phyloP scores from a whole-genome alignment of 1,140 invertebrate species.

The Drosophila fuyamai region DNA sequence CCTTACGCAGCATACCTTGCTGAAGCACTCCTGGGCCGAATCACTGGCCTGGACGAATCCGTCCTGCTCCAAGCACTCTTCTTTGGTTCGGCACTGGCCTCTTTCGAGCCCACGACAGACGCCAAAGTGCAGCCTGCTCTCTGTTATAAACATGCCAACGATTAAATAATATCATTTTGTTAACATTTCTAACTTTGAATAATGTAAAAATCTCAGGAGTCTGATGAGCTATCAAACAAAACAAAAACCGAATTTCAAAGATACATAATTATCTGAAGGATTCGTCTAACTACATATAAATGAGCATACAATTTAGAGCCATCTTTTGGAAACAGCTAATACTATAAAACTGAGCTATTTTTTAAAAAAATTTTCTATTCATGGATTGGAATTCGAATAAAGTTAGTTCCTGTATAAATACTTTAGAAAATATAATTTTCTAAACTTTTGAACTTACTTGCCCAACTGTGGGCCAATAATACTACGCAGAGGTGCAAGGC shows the following conservation, averaged over 20 bases:
- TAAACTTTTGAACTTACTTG: conserved; percentile 4
- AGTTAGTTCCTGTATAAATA: too few relatives aligned
- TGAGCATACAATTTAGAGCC: too few relatives aligned
- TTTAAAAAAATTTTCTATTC: too few relatives aligned
- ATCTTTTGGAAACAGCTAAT: too few relatives aligned
- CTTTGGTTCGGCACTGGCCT: conserved; percentile 32
- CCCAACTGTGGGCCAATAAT: neutral
- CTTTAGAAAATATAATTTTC: too few relatives aligned
- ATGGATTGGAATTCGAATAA: too few relatives aligned
- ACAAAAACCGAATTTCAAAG: too few relatives aligned
- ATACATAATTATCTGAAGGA: too few relatives aligned
- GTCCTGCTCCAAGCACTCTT: conserved; percentile 20
- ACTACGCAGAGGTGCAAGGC: neutral
- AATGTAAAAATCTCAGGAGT: too few relatives aligned
- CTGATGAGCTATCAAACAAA: too few relatives aligned
- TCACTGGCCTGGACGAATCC: neutral
- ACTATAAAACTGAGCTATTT: too few relatives aligned
- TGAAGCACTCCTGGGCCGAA: neutral
- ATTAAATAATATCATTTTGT: neutral
- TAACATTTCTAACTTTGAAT: neutral
- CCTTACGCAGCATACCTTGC: conserved; percentile 43
- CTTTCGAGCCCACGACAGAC: conserved; percentile 14
- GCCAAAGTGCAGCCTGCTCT: conserved; percentile 38
- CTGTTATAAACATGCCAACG: neutral
- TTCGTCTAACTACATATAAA: too few relatives aligned